phyloP scores from a whole-genome alignment of 2,888 invertebrate species.

The Acanthosepion lycidas region DNA sequence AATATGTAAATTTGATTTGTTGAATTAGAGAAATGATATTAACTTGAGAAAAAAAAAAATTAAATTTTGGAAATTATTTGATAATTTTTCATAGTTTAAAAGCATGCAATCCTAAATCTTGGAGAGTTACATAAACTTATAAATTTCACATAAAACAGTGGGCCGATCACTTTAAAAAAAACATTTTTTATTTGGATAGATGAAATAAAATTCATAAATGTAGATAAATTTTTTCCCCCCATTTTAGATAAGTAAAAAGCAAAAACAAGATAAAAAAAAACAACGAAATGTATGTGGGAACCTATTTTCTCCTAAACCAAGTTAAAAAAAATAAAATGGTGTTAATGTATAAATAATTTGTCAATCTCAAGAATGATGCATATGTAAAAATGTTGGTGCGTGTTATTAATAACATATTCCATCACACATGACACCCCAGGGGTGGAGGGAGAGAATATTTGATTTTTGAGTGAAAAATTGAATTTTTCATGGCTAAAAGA shows the following conservation, averaged over 20 bases:
- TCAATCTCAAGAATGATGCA: neutral
- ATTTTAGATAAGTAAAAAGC: neutral
- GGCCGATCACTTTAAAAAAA: neutral
- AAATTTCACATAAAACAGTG: neutral
- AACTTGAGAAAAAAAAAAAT: neutral
- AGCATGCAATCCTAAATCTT: neutral
- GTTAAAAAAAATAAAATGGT: neutral
- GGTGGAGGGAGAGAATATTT: neutral
- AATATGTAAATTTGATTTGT: neutral
- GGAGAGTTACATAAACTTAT: neutral
- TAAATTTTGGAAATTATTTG: neutral
- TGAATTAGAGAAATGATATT: neutral
- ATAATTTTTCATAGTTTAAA: slow-evolving; percentile 16
- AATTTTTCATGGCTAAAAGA: neutral
- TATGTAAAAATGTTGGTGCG: slow-evolving; percentile 8
- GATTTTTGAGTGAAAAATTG: slow-evolving; percentile 18
- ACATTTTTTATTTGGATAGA: neutral
- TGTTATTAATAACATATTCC: neutral
- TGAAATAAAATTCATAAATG: neutral
- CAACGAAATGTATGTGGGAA: neutral
- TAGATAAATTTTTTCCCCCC: neutral
- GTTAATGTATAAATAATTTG: neutral
- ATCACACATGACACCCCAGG: neutral
- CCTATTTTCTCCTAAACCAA: slow-evolving; percentile 33
- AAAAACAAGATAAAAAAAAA: neutral